Evolutionary conservation across 2,888 invertebrate genomes (phyloP), one percentile per base, ranked within the genome.

Genomic region (Sphaerophoria rueppellii): DNA sequence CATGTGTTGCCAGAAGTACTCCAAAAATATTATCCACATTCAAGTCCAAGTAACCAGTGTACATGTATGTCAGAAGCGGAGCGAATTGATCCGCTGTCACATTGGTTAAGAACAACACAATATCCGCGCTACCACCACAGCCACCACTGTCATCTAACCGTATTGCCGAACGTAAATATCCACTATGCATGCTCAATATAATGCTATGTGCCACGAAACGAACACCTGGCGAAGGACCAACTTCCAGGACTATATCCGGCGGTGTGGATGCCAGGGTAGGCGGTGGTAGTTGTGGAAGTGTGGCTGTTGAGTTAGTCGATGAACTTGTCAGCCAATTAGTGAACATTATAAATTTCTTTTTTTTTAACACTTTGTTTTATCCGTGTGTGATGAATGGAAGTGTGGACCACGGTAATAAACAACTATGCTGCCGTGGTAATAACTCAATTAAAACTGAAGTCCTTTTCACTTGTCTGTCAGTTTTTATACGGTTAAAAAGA

Each of bases 61-160:
- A 95, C 95, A 96, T 95, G 92, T 95, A 95, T 32, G 95, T 94
- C 46, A 96, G 91, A 5, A 96, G 91, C 0, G 95, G 94, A 0
- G 95, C 94, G 90, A 95, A 95, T 82, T 94, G 93, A 88, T 94
- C 93, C 1, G 93, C 92, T 79, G 93, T 93, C 4, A 94, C 92
- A 89, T 94, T 94, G 75, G 93, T 93, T 55, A 94, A 91, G 78
- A 92, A 92, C 37, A 94, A 91, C 9, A 91, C 75, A 63, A 90
- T 72, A 48, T 90, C 90, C 12, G 77, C 32, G 9, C 77, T 76
- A 37, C 79, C 85, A 2, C 54, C 40, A 1, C 76, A 73, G 1
- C 46, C 35, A 7, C 35, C 88, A 87, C 58, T 78, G 87, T 92
- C 92, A 81, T 91, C 92, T 70, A 91, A 82, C 7, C 92, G 90